phyloP scores from a whole-genome alignment of 1,140 invertebrate species.

The Acromyrmex charruanus region DNA sequence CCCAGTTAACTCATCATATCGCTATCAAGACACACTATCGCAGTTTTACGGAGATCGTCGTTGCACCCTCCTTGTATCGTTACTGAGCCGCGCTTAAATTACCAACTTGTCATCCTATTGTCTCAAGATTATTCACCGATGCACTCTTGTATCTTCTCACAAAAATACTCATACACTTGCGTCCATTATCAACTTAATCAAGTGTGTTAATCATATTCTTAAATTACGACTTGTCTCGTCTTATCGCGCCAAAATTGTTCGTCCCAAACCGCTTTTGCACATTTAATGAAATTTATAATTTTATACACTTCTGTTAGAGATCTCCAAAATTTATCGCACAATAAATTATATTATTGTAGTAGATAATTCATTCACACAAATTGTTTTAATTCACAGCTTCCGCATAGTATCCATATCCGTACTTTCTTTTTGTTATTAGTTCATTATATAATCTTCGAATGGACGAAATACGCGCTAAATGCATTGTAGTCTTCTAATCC shows the following conservation, averaged over 20 bases:
- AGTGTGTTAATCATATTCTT: not conserved
- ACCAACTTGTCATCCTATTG: not conserved
- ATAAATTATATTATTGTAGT: not conserved
- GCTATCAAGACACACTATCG: conserved; percentile 5
- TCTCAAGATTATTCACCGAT: not conserved
- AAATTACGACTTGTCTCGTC: not conserved
- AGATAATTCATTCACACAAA: not conserved
- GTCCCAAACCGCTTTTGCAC: not conserved
- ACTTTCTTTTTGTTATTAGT: not conserved
- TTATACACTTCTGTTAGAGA: not conserved
- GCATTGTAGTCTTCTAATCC: not conserved
- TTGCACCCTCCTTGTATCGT: not conserved
- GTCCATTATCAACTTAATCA: not conserved
- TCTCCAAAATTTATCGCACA: not conserved
- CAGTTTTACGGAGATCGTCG: not conserved
- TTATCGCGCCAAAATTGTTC: not conserved
- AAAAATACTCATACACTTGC: not conserved
- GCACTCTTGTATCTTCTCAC: conserved; percentile 9
- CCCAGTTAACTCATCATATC: conserved; percentile 13
- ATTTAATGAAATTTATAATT: not conserved
- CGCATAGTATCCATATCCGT: not conserved
- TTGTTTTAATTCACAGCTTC: not conserved
- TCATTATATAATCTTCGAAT: not conserved
- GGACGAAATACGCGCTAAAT: not conserved
- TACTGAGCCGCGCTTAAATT: conserved; percentile 27